phyloP scores from a whole-genome alignment of 2,888 invertebrate genomes.

The Xiphydria camelus region DNA sequence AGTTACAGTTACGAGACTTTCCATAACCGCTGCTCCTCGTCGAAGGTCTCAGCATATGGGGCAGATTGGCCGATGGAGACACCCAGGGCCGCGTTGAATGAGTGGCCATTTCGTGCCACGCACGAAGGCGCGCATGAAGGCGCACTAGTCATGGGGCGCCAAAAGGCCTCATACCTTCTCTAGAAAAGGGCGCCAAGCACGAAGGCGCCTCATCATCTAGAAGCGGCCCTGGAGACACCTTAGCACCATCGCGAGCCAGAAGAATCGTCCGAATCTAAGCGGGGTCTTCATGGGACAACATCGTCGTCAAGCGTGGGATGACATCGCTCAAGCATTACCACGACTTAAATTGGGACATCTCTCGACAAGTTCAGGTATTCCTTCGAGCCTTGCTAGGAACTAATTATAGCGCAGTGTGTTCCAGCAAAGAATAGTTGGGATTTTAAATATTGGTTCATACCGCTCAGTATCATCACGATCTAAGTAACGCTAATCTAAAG shows the following conservation, averaged over 20 bases:
- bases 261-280: slow-evolving; percentile 78
- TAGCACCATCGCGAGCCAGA: slow-evolving; percentile 75
- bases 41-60: slow-evolving; percentile 83
- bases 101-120: too few relatives aligned
- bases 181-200: too few relatives aligned
- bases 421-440: too few relatives aligned
- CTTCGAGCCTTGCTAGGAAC: slow-evolving; percentile 99
- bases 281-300: slow-evolving; percentile 82
- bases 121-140: too few relatives aligned
- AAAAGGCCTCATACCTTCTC: too few relatives aligned
- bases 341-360: slow-evolving; percentile 94
- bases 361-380: slow-evolving; percentile 87
- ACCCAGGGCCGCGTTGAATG: too few relatives aligned
- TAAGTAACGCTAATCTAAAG: too few relatives aligned
- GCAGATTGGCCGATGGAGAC: slow-evolving; percentile 88
- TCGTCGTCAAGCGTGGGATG: slow-evolving; percentile 87
- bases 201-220: too few relatives aligned
- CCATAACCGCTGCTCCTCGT: slow-evolving; percentile 90
- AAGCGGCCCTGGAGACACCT: too few relatives aligned
- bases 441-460: too few relatives aligned
- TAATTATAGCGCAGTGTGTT: slow-evolving; percentile 88
- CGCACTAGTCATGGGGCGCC: too few relatives aligned
- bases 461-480: too few relatives aligned
- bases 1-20: slow-evolving; percentile 89
- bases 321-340: slow-evolving; percentile 96